Base-by-base conservation (phyloP, 2,888 invertebrate species). In the Patella pellucida region DNA sequence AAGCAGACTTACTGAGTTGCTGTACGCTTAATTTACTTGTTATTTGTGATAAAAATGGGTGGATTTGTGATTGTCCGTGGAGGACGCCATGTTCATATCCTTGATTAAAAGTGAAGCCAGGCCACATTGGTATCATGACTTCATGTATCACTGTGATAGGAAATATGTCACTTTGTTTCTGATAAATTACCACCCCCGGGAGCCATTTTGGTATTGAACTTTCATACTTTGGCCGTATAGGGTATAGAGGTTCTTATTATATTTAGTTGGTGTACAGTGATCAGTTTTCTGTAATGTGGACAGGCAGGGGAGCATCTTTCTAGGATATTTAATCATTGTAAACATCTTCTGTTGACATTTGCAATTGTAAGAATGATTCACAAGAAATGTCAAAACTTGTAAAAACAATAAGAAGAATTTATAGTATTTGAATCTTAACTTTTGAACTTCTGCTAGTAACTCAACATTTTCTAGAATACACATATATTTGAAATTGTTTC, bases 121-220 rank as follows among this genome's bases (percentile, higher is more conserved):
- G 62, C 62, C 62, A 62, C 23, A 23, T 23, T 62, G 62, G 62
- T 62, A 19, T 62, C 19, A 23, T 62, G 62, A 23, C 62, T 23
- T 12, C 15, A 23, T 19, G 19, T 62, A 62, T 62, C 62, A 19
- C 23, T 9, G 19, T 62, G 62, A 23, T 62, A 23, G 62, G 19
- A 62, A 62, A 62, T 62, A 62, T 62, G 62, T 62, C 62, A 62
- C 62, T 62, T 62, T 62, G 23, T 12, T n/a, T 62, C 23, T 62
- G 62, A 62, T 62, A 62, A 23, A 62, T 62, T 19, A 23, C 19
- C 19, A 19, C 62, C 62, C 23, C 19, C 23, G 62, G 62, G 23
- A 62, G 62, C 62, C 19, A 62, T 62, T 62, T 62, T 9, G 23
- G 23, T 62, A 62, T 62, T 62, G 62, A 62, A 19, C 62, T 62